Conservation (phyloP, 1,140 invertebrate genomes). For the Sitobion miscanthi region DNA sequence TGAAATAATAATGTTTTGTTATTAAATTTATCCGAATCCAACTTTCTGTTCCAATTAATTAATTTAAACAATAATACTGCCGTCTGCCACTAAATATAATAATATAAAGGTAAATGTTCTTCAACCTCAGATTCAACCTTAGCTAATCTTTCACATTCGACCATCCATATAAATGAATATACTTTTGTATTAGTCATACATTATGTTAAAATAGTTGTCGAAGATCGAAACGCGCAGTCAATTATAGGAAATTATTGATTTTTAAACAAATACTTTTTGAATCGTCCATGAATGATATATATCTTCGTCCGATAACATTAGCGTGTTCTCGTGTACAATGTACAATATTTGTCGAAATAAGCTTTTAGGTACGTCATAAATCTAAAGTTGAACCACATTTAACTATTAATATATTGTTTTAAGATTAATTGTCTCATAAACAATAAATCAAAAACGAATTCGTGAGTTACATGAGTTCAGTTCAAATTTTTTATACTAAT, state of each 20-base stretch:
- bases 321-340: too few relatives aligned
- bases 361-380: too few relatives aligned
- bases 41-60: neutral
- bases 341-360: too few relatives aligned
- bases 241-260: neutral
- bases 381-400: too few relatives aligned
- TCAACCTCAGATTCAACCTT: neutral
- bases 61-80: neutral
- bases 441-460: too few relatives aligned
- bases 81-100: neutral
- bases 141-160: neutral
- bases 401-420: too few relatives aligned
- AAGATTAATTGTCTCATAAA: too few relatives aligned
- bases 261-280: neutral
- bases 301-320: too few relatives aligned
- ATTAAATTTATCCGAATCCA: neutral
- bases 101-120: neutral
- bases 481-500: too few relatives aligned
- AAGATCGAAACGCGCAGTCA: neutral
- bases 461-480: too few relatives aligned
- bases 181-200: neutral
- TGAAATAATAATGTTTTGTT: neutral
- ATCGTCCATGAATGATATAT: too few relatives aligned
- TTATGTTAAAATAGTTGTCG: neutral
- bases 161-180: too few relatives aligned